Evolutionary conservation across 2,113 vertebrate species (phyloP).

Genomic region (Thymallus thymallus): DNA sequence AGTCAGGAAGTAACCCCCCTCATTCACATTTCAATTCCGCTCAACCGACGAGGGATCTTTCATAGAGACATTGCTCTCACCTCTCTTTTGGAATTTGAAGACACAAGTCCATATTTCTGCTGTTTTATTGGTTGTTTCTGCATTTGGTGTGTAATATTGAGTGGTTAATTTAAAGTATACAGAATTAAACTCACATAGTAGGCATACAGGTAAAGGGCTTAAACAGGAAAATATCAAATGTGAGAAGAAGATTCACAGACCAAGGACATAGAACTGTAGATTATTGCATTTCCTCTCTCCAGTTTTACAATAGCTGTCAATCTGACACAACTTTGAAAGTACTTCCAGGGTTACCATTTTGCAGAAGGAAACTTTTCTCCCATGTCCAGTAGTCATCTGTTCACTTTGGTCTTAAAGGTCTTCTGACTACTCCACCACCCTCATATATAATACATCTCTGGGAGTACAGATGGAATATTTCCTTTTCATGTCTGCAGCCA

Average conservation of each 20-base stretch:
- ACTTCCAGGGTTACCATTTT: neutral
- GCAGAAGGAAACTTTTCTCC: neutral
- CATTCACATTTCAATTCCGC: neutral
- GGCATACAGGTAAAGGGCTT: neutral
- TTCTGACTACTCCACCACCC: neutral
- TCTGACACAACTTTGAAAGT: neutral
- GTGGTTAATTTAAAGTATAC: neutral
- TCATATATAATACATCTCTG: neutral
- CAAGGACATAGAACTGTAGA: neutral
- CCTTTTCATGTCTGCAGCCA: neutral
- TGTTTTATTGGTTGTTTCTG: neutral
- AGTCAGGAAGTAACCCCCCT: slow-evolving; percentile 15
- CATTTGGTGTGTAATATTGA: neutral
- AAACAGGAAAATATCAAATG: neutral
- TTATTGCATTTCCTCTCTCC: neutral
- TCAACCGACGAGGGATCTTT: neutral
- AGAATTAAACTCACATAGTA: neutral
- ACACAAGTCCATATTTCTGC: no score
- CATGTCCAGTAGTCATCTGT: neutral
- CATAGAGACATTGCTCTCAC: neutral
- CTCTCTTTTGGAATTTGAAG: neutral
- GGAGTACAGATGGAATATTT: neutral
- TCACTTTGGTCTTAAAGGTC: neutral
- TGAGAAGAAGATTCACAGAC: neutral
- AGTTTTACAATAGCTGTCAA: neutral